Evolutionary conservation across 2,113 vertebrate genomes (phyloP).

Genomic region (Passerina amoena): DNA sequence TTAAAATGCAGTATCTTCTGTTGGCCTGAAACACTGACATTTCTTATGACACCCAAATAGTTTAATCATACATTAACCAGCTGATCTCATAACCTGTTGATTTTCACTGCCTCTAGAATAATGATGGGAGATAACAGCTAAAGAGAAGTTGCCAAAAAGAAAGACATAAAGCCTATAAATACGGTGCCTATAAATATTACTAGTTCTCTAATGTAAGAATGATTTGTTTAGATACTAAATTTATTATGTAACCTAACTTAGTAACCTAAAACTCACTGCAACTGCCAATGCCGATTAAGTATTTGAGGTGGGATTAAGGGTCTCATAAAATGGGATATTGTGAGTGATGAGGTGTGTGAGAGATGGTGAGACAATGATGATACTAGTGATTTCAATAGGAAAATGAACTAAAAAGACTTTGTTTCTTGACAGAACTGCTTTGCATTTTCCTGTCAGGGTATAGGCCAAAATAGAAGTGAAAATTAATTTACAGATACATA

Average conservation of each 20-base stretch:
- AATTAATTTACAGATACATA: neutral
- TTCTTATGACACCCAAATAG: neutral
- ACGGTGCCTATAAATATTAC: neutral
- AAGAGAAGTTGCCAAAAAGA: neutral
- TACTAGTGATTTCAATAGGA: neutral
- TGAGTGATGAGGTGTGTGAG: neutral
- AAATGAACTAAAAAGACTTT: neutral
- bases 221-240: neutral
- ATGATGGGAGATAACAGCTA: neutral
- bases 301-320: neutral
- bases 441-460: neutral
- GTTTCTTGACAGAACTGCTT: neutral
- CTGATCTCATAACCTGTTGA: neutral
- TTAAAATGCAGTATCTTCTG: neutral
- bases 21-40: neutral
- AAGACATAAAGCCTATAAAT: neutral
- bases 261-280: neutral
- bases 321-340: neutral
- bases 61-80: neutral
- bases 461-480: constrained; percentile 10
- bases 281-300: neutral
- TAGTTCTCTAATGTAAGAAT: neutral
- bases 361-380: neutral
- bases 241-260: neutral
- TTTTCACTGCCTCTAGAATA: neutral